Evolutionary conservation across 1,140 invertebrate genomes (phyloP), one percentile per base, ranked within the genome.

Genomic region (Coelopa frigida): DNA sequence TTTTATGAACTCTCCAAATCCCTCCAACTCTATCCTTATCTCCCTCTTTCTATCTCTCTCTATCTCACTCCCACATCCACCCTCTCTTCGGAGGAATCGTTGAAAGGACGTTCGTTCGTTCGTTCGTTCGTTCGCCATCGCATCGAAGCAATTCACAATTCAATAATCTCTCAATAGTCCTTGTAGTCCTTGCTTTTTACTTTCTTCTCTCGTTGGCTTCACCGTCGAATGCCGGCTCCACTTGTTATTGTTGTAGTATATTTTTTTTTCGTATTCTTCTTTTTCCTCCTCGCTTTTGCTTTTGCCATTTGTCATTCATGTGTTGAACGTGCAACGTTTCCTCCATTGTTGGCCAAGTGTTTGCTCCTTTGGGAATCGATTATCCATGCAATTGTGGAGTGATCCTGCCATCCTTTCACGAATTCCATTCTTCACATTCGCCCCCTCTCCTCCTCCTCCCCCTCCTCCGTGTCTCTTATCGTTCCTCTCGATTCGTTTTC

Each of bases 331-430:
- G 58, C 58, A 59, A 15, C 14, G 33, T 23, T 27, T 17, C 11
- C 24, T 11, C 14, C 20, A 17, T 41, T 40, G 18, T 32, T 44
- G 40, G 24, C 3, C 17, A 58, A 64, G 61, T 64, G 61, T 64
- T 64, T 53, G 55, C 55, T 59, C 58, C 61, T 64, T 61, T 56
- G 61, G 61, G 58, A 55, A 64, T 61, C 57, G 59, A 64, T 59
- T 59, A 61, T 57, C 53, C 53, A 51, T 17, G 37, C 45, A 32
- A 22, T 64, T 41, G 61, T 64, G 62, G 65, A 62, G 54, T 58
- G 59, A 65, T 65, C 65, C n/a, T n/a, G n/a, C n/a, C n/a, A n/a
- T n/a, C n/a, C n/a, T n/a, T 61, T 61, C 59, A 62, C 59, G 61
- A 61, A 59, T 61, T 57, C 56, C 58, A 45, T 54, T 54, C 46